phyloP scores from a whole-genome alignment of 1,140 invertebrate genomes.

The Cataglyphis hispanica region DNA sequence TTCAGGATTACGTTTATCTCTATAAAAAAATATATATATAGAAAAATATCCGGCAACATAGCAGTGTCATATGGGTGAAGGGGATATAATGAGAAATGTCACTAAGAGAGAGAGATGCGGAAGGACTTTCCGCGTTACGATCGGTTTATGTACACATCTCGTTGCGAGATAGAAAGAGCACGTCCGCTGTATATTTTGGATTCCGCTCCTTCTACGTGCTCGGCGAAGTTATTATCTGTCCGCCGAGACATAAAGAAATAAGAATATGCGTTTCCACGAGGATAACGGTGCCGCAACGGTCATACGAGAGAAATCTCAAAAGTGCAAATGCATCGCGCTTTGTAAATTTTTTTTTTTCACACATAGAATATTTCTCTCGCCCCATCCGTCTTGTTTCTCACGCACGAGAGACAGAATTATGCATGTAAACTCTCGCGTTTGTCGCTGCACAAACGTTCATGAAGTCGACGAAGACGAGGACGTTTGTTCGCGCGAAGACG shows the following conservation, averaged over 20 bases:
- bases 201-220: neutral
- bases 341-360: conserved; percentile 22
- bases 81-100: neutral
- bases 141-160: conserved; percentile 9
- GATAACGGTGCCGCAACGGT: neutral
- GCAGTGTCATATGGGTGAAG: neutral
- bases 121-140: neutral
- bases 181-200: neutral
- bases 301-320: conserved; percentile 38
- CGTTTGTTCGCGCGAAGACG: conserved; percentile 17
- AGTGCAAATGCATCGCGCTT: conserved; percentile 28
- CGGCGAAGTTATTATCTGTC: conserved; percentile 57
- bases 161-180: neutral
- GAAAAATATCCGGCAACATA: neutral
- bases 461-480: neutral
- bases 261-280: conserved; percentile 11
- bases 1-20: no score
- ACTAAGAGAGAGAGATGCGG: neutral
- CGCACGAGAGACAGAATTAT: no score
- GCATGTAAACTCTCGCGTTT: neutral
- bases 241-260: conserved; percentile 2
- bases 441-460: neutral
- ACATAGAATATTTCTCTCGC: neutral
- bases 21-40: no score
- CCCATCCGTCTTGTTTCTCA: neutral